Conservation (phyloP, 1,140 invertebrate genomes). For the Cydia amplana region DNA sequence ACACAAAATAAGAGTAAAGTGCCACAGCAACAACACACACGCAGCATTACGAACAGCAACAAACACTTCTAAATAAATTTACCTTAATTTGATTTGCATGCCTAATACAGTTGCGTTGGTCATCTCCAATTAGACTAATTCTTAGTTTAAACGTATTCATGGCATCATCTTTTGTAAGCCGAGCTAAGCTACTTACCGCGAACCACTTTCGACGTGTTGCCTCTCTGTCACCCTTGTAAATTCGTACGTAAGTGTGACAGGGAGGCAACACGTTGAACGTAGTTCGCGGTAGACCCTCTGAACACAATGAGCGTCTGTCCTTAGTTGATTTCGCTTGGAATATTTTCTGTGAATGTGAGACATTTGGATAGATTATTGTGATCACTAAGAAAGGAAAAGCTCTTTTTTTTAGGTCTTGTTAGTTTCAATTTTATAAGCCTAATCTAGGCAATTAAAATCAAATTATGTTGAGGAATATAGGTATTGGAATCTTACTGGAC, state of each 20-base stretch:
- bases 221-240: too few species aligned
- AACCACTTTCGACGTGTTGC: too few species aligned
- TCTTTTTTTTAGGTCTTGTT: neutral
- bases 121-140: neutral
- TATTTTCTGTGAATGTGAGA: neutral
- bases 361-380: neutral
- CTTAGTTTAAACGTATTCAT: constrained; percentile 13
- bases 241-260: too few species aligned
- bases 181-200: too few species aligned
- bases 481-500: too few species aligned
- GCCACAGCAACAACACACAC: too few species aligned
- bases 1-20: too few species aligned
- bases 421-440: neutral
- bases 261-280: too few species aligned
- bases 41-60: too few species aligned
- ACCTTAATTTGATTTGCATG: neutral
- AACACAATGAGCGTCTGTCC: neutral
- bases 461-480: neutral
- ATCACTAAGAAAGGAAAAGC: neutral
- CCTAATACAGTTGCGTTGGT: neutral
- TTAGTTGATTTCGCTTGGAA: neutral
- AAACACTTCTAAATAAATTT: too few species aligned
- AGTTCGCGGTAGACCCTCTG: too few species aligned
- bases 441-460: neutral
- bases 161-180: neutral